Conservation (phyloP, 2,797 vertebrate species). For the Morus bassanus region DNA sequence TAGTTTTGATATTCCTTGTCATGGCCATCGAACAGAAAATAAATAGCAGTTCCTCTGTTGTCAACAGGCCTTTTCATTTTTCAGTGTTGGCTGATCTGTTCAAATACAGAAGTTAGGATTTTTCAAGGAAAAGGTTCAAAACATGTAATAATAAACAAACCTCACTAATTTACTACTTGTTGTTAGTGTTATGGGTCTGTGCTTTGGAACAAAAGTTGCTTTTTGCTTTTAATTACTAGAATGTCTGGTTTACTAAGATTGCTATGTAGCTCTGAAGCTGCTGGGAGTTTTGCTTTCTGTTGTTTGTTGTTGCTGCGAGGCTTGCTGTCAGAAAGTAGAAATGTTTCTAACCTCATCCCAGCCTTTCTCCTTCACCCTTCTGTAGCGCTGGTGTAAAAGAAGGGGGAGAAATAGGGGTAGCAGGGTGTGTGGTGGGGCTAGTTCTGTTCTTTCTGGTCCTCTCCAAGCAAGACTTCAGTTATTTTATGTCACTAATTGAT, state of each 20-base stretch:
- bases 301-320: not conserved
- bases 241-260: not conserved
- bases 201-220: not conserved
- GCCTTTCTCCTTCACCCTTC: not conserved
- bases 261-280: not conserved
- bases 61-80: not conserved
- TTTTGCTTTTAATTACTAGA: conserved; percentile 1
- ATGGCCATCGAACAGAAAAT: not conserved
- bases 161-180: not conserved
- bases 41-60: not conserved
- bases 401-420: not conserved
- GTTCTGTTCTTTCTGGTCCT: not conserved
- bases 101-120: not conserved
- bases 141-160: not conserved
- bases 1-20: not conserved
- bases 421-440: not conserved
- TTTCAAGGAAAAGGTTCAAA: not conserved
- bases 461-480: not conserved
- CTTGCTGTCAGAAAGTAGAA: not conserved
- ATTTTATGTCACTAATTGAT: not conserved
- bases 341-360: not conserved
- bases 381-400: not conserved
- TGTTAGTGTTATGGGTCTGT: not conserved
- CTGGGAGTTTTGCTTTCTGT: not conserved
- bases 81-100: not conserved